Evolutionary conservation across 1,140 invertebrate species (phyloP), one percentile per base, ranked within the genome.

Genomic region (Leucophenga varia): DNA sequence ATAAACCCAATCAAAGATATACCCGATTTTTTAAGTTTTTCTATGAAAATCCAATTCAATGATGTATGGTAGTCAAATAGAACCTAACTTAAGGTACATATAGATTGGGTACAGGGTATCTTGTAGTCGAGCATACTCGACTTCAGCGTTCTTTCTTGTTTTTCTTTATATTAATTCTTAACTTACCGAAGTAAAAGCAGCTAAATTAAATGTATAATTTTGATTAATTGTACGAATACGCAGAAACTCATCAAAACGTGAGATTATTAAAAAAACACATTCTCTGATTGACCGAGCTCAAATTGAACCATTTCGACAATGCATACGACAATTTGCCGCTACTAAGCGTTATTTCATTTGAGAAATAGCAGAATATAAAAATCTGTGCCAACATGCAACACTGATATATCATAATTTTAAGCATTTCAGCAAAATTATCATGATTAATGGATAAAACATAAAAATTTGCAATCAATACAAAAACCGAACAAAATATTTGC

Each of bases 351-450:
- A 72, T 52, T 30, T 72, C 61, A 37, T 72, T 64, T 17, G 70
- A 49, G 17, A 59, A 55, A 47, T 70, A 61, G 52, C 69, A 72
- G 3, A 72, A 18, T 3, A 72, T 67, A 28, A 72, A 72, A n/a
- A 72, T 64, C 44, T 72, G 70, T 40, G 46, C 19, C 2, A 72
- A 34, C 70, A 72, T 72, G 1, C 54, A 58, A 19, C 64, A 32
- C 13, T 70, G 64, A 42, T 72, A 72, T 16, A 55, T 49, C 9
- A 40, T 37, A 3, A 54, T 54, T 39, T 58, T 72, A 9, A 54
- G 19, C 47, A 72, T 52, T 10, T 54, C 43, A 2, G 45, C 36
- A 16, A 41, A 42, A 1, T 64, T 44, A 0, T 34, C 43, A n/a
- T 47, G 44, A 5, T 56, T 56, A 20, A 39, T 57, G 7, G 70